Percentiles rank a stretch among this genome's conserved stretches.
Evolutionary conservation across 2,888 invertebrate genomes (phyloP).

Genomic region (Stenoptilia bipunctidactyla): DNA sequence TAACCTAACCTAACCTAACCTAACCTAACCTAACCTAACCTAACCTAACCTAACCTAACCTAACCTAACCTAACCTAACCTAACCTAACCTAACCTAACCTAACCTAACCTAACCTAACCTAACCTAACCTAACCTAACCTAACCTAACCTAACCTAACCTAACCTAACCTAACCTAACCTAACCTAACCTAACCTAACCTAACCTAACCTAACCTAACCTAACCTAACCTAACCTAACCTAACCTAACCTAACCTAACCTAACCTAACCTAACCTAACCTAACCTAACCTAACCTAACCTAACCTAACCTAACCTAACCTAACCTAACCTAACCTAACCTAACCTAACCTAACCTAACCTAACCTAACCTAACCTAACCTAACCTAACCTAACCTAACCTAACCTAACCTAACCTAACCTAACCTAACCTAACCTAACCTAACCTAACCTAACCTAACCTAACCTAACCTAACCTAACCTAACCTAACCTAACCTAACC

Average conservation of each 20-base stretch:
- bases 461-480: slow-evolving; percentile 2
- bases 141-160: slow-evolving; percentile 5
- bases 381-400: slow-evolving; percentile 17
- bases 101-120: slow-evolving; percentile 3
- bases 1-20: slow-evolving; percentile 13
- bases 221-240: slow-evolving; percentile 6
- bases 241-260: slow-evolving; percentile 5
- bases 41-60: slow-evolving; percentile 11
- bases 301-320: slow-evolving; percentile 7
- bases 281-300: slow-evolving; percentile 7
- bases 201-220: slow-evolving; percentile 7
- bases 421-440: slow-evolving; percentile 15
- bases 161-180: slow-evolving; percentile 5
- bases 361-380: slow-evolving; percentile 19
- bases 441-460: slow-evolving; percentile 14
- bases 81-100: slow-evolving; percentile 4
- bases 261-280: slow-evolving; percentile 6
- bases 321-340: slow-evolving; percentile 17
- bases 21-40: slow-evolving; percentile 12
- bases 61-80: slow-evolving; percentile 5
- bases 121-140: slow-evolving; percentile 5
- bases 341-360: slow-evolving; percentile 18
- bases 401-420: slow-evolving; percentile 16
- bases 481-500: slow-evolving; percentile 7
- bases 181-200: slow-evolving; percentile 5